Percentiles rank a stretch among this genome's conserved stretches.
Evolutionary conservation across 2,888 invertebrate species (phyloP).

Genomic region (Eilema caniola): DNA sequence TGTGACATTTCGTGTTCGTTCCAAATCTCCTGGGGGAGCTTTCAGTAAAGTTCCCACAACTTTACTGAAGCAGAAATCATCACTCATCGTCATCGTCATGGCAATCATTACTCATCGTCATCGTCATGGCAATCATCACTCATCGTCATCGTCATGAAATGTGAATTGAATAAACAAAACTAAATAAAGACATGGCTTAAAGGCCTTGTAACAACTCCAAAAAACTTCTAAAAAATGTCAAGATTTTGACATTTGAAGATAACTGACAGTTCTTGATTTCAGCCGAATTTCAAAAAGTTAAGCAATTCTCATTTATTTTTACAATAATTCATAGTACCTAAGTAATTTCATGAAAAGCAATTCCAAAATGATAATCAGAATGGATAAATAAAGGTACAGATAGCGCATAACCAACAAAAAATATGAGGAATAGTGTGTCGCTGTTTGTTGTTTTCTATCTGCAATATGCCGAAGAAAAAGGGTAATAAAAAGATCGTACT

Average conservation of each 20-base stretch:
- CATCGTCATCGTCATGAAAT: no score
- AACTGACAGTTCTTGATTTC: slow-evolving; percentile 3
- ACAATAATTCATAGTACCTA: neutral
- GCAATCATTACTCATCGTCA: no score
- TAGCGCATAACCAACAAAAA: slow-evolving; percentile 3
- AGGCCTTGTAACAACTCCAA: no score
- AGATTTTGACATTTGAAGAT: neutral
- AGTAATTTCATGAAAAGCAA: neutral
- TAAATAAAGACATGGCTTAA: no score
- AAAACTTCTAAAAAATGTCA: no score
- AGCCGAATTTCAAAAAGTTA: slow-evolving; percentile 19
- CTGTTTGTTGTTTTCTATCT: slow-evolving; percentile 10
- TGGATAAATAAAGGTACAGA: neutral
- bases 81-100: no score
- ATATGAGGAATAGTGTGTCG: neutral
- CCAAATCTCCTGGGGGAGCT: no score
- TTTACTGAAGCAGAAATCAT: no score
- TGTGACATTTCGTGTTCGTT: no score
- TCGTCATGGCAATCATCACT: no score
- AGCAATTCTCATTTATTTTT: neutral
- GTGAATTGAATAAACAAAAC: no score
- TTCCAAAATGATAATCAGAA: slow-evolving; percentile 1
- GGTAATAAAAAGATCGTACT: slow-evolving; percentile 56
- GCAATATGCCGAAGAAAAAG: slow-evolving; percentile 68
- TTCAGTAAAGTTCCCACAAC: no score